phyloP scores from a whole-genome alignment of 2,797 vertebrate genomes.

The Propithecus perrieri region DNA sequence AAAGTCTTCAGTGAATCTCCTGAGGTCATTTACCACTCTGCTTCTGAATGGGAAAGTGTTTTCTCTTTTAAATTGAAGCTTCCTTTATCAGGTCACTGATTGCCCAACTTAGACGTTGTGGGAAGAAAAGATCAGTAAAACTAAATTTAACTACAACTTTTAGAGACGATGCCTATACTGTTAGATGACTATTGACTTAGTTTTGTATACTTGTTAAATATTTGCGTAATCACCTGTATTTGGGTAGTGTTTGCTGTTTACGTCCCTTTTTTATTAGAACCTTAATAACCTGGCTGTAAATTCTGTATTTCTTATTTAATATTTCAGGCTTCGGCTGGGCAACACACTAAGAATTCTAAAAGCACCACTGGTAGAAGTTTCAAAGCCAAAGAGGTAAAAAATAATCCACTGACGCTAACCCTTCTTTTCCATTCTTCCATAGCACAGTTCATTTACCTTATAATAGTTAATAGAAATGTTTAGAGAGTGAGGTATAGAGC shows the following conservation, averaged over 20 bases:
- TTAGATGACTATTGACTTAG: constrained; percentile 52
- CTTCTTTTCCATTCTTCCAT: neutral
- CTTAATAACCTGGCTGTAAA: neutral
- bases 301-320: constrained; percentile 45
- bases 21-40: constrained; percentile 35
- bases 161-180: neutral
- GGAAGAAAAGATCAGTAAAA: constrained; percentile 42
- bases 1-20: neutral
- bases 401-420: neutral
- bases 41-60: constrained; percentile 53
- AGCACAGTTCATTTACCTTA: neutral
- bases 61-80: constrained; percentile 50
- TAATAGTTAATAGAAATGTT: neutral
- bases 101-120: constrained; percentile 35
- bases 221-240: constrained; percentile 56
- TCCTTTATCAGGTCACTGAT: constrained; percentile 44
- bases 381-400: constrained; percentile 84
- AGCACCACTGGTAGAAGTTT: neutral
- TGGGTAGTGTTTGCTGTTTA: neutral
- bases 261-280: neutral
- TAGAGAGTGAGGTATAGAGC: neutral
- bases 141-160: constrained; percentile 29
- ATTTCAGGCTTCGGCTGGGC: constrained; percentile 74
- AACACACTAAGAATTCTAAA: constrained; percentile 70
- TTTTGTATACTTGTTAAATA: constrained; percentile 48